These are phyloP conservation scores for Apogon hyalosoma DNA, from an alignment of 2,797 vertebrate species.

Conservation along the genomic window DNA sequence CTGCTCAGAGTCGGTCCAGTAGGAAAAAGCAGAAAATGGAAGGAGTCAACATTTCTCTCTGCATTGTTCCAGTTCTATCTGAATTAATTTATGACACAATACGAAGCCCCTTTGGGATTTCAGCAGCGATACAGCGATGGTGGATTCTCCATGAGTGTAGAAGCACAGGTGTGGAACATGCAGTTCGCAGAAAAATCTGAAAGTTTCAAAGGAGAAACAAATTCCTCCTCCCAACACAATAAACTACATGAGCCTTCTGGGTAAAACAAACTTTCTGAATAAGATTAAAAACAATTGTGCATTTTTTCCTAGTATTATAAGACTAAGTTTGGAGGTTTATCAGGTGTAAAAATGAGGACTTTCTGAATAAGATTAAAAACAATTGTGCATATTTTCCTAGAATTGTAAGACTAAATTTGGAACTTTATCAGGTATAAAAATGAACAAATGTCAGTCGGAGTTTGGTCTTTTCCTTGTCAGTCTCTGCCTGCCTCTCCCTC, in stretches of 20 bases:
- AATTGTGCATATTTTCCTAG: too few species aligned
- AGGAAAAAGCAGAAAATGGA: not conserved
- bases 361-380: too few species aligned
- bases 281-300: too few species aligned
- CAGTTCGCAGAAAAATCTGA: not conserved
- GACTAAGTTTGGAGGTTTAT: too few species aligned
- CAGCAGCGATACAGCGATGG: not conserved
- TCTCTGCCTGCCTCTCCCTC: slow-evolving; percentile 1
- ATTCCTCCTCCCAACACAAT: too few species aligned
- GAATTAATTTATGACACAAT: not conserved
- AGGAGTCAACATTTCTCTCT: not conserved
- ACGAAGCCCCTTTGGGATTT: too few species aligned
- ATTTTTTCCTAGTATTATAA: too few species aligned
- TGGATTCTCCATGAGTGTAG: not conserved
- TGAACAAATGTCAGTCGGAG: not conserved
- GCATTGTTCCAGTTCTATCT: slow-evolving; percentile 17
- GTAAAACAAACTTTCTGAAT: too few species aligned
- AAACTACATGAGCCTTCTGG: too few species aligned
- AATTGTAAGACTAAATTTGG: too few species aligned
- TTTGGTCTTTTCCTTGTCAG: not conserved
- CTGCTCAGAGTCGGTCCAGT: too few species aligned
- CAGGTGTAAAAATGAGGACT: too few species aligned
- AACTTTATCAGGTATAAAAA: not conserved
- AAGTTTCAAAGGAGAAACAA: not conserved
- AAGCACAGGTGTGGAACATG: not conserved